Percentiles rank a stretch among this genome's conserved stretches.
phyloP scores from a whole-genome alignment of 2,797 vertebrate genomes.

The Parauchenoglanis punctatus region DNA sequence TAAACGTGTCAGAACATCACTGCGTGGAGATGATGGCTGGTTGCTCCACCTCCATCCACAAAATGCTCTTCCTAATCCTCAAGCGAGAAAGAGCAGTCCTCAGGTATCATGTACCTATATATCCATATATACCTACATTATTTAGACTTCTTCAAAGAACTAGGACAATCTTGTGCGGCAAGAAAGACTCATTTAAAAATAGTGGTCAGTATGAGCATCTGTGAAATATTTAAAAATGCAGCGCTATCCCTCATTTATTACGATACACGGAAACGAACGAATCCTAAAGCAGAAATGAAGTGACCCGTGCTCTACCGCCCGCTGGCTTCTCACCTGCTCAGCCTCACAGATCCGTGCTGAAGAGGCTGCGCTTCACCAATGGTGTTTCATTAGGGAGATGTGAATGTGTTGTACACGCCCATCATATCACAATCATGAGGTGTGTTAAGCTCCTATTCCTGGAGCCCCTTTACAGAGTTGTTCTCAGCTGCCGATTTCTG shows the following conservation, averaged over 20 bases:
- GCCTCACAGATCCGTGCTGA: conserved; percentile 13
- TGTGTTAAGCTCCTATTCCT: conserved; percentile 18
- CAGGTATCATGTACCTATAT: neutral
- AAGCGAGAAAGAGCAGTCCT: neutral
- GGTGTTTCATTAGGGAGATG: conserved; percentile 18
- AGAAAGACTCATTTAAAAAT: neutral
- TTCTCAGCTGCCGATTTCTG: conserved; percentile 30
- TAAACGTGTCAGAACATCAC: neutral
- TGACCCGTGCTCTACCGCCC: neutral
- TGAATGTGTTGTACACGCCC: conserved; percentile 20
- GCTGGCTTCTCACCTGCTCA: conserved; percentile 35
- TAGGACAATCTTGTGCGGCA: neutral
- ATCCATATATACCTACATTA: neutral
- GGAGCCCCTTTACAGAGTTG: conserved; percentile 2
- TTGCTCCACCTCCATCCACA: neutral
- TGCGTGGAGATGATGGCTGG: neutral
- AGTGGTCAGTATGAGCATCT: neutral
- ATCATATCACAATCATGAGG: conserved; percentile 26
- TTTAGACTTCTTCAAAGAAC: neutral
- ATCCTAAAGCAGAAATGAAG: neutral
- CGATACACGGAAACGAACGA: neutral
- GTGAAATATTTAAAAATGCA: neutral
- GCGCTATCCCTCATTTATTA: neutral
- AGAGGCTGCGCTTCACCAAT: conserved; percentile 1
- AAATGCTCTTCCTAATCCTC: too few relatives aligned